These are phyloP conservation scores for Pseudomyrmex cubaensis DNA, from an alignment of 1,140 invertebrate species.

Conservation along the genomic window DNA sequence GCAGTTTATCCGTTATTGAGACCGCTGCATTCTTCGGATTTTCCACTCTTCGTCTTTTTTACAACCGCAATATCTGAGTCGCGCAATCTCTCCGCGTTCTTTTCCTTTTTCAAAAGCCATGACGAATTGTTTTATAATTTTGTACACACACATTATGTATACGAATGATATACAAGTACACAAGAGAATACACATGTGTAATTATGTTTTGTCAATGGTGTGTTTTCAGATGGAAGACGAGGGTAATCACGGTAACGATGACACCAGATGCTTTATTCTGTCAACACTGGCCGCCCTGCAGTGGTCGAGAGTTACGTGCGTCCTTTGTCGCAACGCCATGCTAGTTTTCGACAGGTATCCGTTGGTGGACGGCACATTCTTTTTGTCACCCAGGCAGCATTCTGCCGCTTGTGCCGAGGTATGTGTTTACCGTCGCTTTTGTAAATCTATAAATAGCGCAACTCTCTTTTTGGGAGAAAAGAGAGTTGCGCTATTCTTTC, in stretches of 20 bases:
- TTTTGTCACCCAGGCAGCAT: constrained; percentile 96
- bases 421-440: constrained; percentile 72
- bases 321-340: constrained; percentile 95
- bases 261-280: constrained; percentile 96
- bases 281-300: constrained; percentile 94
- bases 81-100: not conserved
- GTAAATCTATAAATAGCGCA: not conserved
- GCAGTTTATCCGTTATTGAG: constrained; percentile 44
- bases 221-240: constrained; percentile 97
- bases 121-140: not conserved
- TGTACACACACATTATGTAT: not conserved
- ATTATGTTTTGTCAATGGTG: not conserved
- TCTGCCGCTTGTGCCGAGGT: constrained; percentile 94
- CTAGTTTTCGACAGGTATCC: constrained; percentile 98
- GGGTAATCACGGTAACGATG: constrained; percentile 98
- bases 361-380: constrained; percentile 98
- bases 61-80: constrained; percentile 9
- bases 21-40: constrained; percentile 20
- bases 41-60: constrained; percentile 33
- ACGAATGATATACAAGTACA: not conserved
- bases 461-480: not conserved
- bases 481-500: too few species aligned
- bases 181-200: not conserved
- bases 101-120: not conserved
- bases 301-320: constrained; percentile 93